Conservation (phyloP, 2,888 invertebrate genomes). For the Willowsia nigromaculata region DNA sequence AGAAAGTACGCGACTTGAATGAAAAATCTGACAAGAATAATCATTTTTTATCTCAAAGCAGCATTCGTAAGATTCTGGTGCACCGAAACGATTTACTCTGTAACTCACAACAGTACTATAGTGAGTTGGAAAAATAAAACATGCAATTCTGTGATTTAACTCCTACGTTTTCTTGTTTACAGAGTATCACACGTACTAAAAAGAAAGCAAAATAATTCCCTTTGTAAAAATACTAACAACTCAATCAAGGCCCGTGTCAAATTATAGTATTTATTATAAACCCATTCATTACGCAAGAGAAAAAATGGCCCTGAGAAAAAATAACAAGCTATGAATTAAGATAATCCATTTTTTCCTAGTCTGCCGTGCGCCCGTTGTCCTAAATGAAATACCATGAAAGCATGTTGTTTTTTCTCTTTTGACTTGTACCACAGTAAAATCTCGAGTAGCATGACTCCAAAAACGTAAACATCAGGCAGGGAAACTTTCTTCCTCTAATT, state of each 20-base stretch:
- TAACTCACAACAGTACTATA: too few species aligned
- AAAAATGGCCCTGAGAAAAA: constrained; percentile 42
- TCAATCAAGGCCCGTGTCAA: constrained; percentile 55
- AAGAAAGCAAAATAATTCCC: constrained; percentile 5
- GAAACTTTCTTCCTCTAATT: constrained; percentile 31
- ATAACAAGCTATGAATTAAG: constrained; percentile 67
- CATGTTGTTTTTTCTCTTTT: not conserved
- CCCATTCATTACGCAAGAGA: constrained; percentile 50
- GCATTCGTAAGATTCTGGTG: constrained; percentile 30
- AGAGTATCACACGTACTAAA: not conserved
- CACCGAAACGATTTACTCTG: too few species aligned
- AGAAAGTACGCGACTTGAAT: not conserved
- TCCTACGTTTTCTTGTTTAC: not conserved
- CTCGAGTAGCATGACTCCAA: not conserved
- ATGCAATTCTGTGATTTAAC: constrained; percentile 62
- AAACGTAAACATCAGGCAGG: not conserved
- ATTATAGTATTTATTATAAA: constrained; percentile 68
- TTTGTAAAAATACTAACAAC: constrained; percentile 57
- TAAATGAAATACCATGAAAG: not conserved
- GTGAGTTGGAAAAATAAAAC: constrained; percentile 34
- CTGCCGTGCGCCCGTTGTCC: not conserved
- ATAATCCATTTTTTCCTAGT: constrained; percentile 31
- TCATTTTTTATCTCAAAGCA: not conserved
- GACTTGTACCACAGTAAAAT: not conserved
- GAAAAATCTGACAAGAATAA: not conserved